Conservation (phyloP, 2,113 vertebrate genomes). For the Corythaixoides concolor region DNA sequence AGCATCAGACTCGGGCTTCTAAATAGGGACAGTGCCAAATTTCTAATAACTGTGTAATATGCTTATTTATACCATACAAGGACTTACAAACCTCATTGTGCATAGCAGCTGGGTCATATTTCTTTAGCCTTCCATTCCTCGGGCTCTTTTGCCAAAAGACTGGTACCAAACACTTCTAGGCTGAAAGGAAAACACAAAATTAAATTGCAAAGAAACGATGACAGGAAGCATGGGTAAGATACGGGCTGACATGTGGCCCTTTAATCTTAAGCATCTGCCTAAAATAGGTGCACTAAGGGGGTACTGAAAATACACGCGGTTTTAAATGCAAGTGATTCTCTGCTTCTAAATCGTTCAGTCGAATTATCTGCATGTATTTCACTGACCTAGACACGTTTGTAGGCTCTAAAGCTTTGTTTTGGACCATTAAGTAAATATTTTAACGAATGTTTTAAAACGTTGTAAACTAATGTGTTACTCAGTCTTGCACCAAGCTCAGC, state of each 20-base stretch:
- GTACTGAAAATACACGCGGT: neutral
- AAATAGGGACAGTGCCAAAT: conserved; percentile 42
- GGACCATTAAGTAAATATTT: conserved; percentile 27
- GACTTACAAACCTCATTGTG: conserved; percentile 62
- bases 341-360: neutral
- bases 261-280: conserved; percentile 28
- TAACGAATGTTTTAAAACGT: conserved; percentile 13
- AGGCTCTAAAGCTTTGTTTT: neutral
- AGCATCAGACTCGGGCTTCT: conserved; percentile 7
- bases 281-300: neutral
- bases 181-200: conserved; percentile 56
- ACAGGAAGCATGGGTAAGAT: conserved; percentile 43
- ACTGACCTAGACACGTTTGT: neutral
- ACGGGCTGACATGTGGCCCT: neutral
- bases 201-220: conserved; percentile 44
- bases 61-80: conserved; percentile 69
- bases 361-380: neutral
- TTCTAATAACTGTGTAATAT: conserved; percentile 57
- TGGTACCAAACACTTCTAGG: conserved; percentile 43
- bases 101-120: conserved; percentile 59
- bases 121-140: conserved; percentile 58
- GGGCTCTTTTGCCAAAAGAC: conserved; percentile 43
- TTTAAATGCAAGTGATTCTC: neutral
- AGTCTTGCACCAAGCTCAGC: neutral
- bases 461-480: neutral